These are phyloP conservation scores for Diplogasteroides magnus DNA, from an alignment of 1,140 invertebrate genomes.

Conservation along the genomic window DNA sequence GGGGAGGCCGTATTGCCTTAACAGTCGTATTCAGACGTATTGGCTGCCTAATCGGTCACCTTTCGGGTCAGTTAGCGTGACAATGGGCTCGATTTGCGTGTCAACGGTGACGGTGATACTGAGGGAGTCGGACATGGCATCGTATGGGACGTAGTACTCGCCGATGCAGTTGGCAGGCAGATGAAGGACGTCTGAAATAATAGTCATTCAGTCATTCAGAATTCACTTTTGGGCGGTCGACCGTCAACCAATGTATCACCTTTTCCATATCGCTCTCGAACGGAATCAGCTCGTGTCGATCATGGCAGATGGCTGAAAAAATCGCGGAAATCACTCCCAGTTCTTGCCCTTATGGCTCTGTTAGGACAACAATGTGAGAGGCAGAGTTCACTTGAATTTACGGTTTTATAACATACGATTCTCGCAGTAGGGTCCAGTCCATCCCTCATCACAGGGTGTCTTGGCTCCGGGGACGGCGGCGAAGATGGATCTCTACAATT, in stretches of 20 bases:
- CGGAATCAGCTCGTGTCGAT: neutral
- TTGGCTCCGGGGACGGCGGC: conserved; percentile 17
- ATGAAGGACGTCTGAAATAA: neutral
- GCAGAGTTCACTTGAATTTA: neutral
- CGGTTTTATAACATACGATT: conserved; percentile 30
- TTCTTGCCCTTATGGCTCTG: neutral
- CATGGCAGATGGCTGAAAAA: neutral
- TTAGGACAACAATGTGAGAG: neutral
- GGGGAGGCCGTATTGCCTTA: too few species aligned
- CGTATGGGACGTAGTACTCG: neutral
- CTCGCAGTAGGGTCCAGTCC: conserved; percentile 38
- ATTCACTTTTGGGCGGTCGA: neutral
- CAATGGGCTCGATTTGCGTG: neutral
- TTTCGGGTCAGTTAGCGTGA: neutral
- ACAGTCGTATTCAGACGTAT: too few species aligned
- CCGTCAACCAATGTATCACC: neutral
- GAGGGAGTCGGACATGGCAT: neutral
- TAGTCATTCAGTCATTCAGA: neutral
- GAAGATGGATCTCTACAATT: conserved; percentile 21
- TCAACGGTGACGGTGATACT: neutral
- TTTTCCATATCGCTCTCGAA: neutral
- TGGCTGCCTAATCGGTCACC: neutral
- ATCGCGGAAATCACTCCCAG: neutral
- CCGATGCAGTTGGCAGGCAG: neutral
- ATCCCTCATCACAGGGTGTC: conserved; percentile 26